phyloP scores from a whole-genome alignment of 2,113 vertebrate species.

The Vireo altiloquus region DNA sequence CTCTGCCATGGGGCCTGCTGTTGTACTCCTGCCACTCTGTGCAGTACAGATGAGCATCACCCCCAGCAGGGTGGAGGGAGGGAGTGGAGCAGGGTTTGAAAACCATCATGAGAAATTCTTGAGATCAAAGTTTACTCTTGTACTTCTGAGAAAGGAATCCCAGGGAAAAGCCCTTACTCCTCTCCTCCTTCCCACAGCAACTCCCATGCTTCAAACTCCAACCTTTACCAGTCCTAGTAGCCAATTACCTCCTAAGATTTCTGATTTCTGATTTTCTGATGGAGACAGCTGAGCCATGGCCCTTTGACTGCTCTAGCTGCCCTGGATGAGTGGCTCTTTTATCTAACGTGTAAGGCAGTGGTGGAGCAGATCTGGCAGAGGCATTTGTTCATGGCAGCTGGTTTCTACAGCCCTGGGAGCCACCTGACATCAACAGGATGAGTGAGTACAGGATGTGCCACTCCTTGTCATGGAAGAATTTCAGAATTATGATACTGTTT shows the following conservation, averaged over 20 bases:
- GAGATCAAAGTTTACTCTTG: accelerated
- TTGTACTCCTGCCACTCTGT: constrained; percentile 81
- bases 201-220: not conserved
- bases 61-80: not conserved
- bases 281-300: not conserved
- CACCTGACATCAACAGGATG: not conserved
- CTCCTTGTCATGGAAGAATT: not conserved
- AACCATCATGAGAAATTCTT: not conserved
- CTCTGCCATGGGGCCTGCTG: constrained; percentile 68
- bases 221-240: not conserved
- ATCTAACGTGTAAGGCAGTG: not conserved
- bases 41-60: not conserved
- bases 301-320: not conserved
- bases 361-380: not conserved
- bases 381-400: not conserved
- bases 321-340: not conserved
- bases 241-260: not conserved
- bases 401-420: not conserved
- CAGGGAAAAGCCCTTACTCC: not conserved
- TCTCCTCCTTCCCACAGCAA: not conserved
- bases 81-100: not conserved
- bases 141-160: not conserved
- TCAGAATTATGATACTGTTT: not conserved
- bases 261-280: too few species aligned
- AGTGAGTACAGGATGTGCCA: not conserved